phyloP scores from a whole-genome alignment of 2,113 vertebrate species.

The Lasiurus borealis region DNA sequence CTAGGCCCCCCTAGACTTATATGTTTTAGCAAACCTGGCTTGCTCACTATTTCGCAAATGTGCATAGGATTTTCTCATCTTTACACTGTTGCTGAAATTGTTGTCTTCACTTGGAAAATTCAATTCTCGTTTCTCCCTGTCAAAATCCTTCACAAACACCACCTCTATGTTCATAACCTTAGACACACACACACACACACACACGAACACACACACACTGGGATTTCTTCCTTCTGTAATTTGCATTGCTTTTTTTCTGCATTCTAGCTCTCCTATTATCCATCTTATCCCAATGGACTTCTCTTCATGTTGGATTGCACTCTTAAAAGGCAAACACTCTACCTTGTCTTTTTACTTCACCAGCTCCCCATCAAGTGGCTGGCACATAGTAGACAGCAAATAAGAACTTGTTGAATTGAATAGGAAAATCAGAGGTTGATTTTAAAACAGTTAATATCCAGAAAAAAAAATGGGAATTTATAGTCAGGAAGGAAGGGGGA shows the following conservation, averaged over 20 bases:
- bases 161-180: not conserved
- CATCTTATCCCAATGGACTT: not conserved
- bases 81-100: not conserved
- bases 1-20: not conserved
- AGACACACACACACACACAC: not conserved
- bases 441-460: constrained; percentile 11
- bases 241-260: not conserved
- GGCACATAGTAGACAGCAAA: not conserved
- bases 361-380: not conserved
- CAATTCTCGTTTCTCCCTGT: not conserved
- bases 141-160: not conserved
- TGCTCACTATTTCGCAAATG: not conserved
- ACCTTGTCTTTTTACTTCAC: not conserved
- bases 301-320: not conserved
- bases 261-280: not conserved
- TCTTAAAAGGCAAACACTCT: not conserved
- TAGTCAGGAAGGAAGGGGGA: not conserved
- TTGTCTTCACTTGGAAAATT: constrained; percentile 17
- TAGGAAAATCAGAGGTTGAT: not conserved
- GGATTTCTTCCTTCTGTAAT: not conserved
- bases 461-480: not conserved
- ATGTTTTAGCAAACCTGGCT: not conserved
- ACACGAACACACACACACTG: not conserved
- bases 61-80: not conserved
- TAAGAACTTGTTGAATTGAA: not conserved